A percentile compares a stretch with the other conserved stretches of the same genome.
These are phyloP conservation scores for Mellivora capensis DNA, from an alignment of 2,113 vertebrate species.

Conservation along the genomic window DNA sequence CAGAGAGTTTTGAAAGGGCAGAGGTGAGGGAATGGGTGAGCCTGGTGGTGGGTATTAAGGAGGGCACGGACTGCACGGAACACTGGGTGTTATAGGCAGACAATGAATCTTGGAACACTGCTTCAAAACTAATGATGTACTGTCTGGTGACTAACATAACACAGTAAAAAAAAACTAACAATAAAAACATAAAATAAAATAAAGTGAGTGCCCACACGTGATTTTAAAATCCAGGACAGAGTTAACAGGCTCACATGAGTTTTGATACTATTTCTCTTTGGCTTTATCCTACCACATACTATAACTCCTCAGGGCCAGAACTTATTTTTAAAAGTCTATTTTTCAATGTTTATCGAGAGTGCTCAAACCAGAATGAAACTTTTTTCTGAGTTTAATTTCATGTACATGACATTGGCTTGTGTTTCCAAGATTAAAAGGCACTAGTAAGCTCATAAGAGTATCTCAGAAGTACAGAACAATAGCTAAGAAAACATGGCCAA, in stretches of 20 bases:
- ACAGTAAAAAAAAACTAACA: too few species aligned
- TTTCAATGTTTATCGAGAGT: not conserved
- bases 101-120: too few species aligned
- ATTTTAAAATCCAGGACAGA: not conserved
- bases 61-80: too few species aligned
- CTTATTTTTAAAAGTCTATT: not conserved
- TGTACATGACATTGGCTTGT: not conserved
- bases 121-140: too few species aligned
- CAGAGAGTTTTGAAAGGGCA: too few species aligned
- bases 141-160: too few species aligned
- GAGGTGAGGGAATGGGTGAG: too few species aligned
- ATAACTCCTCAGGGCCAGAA: not conserved
- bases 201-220: not conserved
- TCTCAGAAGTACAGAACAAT: not conserved
- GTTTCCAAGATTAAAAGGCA: not conserved
- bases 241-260: not conserved
- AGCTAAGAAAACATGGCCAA: not conserved
- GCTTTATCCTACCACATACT: not conserved
- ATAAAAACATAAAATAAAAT: too few species aligned
- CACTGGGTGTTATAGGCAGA: too few species aligned
- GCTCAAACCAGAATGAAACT: slow-evolving; percentile 17
- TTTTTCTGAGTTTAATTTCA: slow-evolving; percentile 41
- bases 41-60: too few species aligned
- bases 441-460: slow-evolving; percentile 2
- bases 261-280: not conserved